These are phyloP conservation scores for Bedellia somnulentella DNA, from an alignment of 2,888 invertebrate genomes.

Conservation along the genomic window DNA sequence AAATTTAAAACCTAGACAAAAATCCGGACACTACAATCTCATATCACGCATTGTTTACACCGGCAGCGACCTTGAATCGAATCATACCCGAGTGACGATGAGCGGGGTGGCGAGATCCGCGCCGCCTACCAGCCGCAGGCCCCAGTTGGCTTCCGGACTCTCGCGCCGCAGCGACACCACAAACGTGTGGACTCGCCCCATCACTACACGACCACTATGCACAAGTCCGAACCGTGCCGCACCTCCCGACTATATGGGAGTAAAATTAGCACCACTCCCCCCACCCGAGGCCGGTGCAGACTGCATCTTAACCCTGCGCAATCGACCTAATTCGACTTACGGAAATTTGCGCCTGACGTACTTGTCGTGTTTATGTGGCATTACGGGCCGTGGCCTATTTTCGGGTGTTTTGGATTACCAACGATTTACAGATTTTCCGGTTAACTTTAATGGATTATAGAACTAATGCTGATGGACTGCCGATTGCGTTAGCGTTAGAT, in stretches of 20 bases:
- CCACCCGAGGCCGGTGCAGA: too few species aligned
- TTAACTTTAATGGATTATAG: too few species aligned
- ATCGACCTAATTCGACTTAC: conserved; percentile 46
- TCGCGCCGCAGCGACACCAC: conserved; percentile 74
- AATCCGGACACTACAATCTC: too few species aligned
- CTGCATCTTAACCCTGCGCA: conserved; percentile 43
- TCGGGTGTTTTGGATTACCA: too few species aligned
- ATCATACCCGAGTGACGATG: conserved; percentile 89
- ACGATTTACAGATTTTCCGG: too few species aligned
- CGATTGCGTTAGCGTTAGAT: too few species aligned
- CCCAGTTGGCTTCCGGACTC: conserved; percentile 76
- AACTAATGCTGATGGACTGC: too few species aligned
- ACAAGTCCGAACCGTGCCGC: conserved; percentile 35
- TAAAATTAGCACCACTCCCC: conserved; percentile 35
- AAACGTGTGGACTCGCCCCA: conserved; percentile 76
- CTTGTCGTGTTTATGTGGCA: too few species aligned
- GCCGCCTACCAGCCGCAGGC: conserved; percentile 84
- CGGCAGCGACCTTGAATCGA: too few species aligned
- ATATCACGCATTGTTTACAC: too few species aligned
- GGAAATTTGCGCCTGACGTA: conserved; percentile 21
- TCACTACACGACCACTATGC: conserved; percentile 34
- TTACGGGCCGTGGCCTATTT: too few species aligned
- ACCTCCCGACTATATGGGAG: conserved; percentile 46
- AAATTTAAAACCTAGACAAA: too few species aligned
- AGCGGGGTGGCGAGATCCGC: conserved; percentile 84